These are phyloP conservation scores for Lycaon pictus DNA, from an alignment of 2,113 vertebrate genomes.

Conservation along the genomic window DNA sequence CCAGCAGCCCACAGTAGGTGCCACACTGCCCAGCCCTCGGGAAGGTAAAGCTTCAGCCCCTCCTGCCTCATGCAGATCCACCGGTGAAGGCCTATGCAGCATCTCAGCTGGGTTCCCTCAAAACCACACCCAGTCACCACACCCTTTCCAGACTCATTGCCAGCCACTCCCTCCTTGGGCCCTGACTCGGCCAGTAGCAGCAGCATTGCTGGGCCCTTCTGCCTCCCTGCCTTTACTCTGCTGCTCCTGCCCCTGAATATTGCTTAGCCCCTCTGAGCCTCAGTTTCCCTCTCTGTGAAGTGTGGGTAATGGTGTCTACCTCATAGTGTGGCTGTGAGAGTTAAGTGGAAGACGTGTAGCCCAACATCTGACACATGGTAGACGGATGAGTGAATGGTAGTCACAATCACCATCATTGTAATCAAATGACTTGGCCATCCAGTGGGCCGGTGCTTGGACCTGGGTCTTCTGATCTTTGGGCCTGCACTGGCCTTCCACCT, in stretches of 20 bases:
- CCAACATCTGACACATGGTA: not conserved
- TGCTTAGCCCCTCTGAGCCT: not conserved
- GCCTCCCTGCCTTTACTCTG: not conserved
- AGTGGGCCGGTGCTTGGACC: not conserved
- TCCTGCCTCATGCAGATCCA: not conserved
- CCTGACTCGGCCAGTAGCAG: not conserved
- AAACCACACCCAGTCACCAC: not conserved
- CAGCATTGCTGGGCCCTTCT: not conserved
- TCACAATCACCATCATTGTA: too few species aligned
- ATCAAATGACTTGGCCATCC: not conserved
- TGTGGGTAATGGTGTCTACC: too few species aligned
- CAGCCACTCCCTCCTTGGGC: not conserved
- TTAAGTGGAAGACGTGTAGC: too few species aligned
- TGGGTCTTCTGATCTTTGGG: not conserved
- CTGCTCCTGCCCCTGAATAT: not conserved
- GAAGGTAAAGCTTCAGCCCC: not conserved
- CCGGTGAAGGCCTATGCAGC: not conserved
- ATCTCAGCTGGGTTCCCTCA: not conserved
- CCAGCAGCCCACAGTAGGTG: not conserved
- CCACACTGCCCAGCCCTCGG: rapidly evolving
- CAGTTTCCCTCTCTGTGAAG: not conserved
- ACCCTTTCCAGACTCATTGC: not conserved
- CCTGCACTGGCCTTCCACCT: too few species aligned
- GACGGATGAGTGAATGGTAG: not conserved
- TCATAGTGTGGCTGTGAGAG: not conserved